Percentiles rank a stretch among this genome's conserved stretches.
Conservation (phyloP, 1,140 invertebrate species). For the Saccostrea echinata region DNA sequence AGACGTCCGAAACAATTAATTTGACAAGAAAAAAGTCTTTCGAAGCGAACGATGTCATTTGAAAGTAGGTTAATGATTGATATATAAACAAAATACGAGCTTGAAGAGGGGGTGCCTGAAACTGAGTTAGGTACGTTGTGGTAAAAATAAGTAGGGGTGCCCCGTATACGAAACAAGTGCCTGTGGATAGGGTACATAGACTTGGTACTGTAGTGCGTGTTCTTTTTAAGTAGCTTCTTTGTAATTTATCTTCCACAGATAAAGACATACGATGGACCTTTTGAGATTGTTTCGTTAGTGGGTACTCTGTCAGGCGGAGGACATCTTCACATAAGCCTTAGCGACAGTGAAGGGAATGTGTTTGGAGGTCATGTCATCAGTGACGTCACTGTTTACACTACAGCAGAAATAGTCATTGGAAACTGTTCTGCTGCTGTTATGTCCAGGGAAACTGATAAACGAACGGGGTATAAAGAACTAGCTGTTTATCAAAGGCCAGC, state of each 20-base stretch:
- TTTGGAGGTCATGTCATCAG: slow-evolving; percentile 81
- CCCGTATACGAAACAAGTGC: too few relatives aligned
- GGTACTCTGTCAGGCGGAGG: slow-evolving; percentile 80
- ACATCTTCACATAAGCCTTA: slow-evolving; percentile 80
- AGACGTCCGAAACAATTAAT: too few relatives aligned
- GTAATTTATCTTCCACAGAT: slow-evolving; percentile 60
- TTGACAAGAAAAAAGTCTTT: too few relatives aligned
- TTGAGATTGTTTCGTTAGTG: slow-evolving; percentile 80
- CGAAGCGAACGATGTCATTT: too few relatives aligned
- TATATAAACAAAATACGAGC: too few relatives aligned
- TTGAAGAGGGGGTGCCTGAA: too few relatives aligned
- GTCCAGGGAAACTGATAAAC: slow-evolving; percentile 71
- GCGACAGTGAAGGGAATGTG: slow-evolving; percentile 76
- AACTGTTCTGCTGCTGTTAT: slow-evolving; percentile 73
- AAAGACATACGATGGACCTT: slow-evolving; percentile 73
- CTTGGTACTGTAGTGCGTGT: too few relatives aligned
- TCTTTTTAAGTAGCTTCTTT: neutral
- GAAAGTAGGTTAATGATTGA: too few relatives aligned
- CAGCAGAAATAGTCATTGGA: slow-evolving; percentile 80
- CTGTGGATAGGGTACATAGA: too few relatives aligned
- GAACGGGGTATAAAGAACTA: slow-evolving; percentile 79
- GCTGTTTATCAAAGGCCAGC: slow-evolving; percentile 58
- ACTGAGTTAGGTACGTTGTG: too few relatives aligned
- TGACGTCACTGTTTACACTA: slow-evolving; percentile 80
- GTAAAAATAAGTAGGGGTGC: too few relatives aligned